These are phyloP conservation scores for Chrysochloris asiatica DNA, from an alignment of 2,113 vertebrate species.

Conservation along the genomic window DNA sequence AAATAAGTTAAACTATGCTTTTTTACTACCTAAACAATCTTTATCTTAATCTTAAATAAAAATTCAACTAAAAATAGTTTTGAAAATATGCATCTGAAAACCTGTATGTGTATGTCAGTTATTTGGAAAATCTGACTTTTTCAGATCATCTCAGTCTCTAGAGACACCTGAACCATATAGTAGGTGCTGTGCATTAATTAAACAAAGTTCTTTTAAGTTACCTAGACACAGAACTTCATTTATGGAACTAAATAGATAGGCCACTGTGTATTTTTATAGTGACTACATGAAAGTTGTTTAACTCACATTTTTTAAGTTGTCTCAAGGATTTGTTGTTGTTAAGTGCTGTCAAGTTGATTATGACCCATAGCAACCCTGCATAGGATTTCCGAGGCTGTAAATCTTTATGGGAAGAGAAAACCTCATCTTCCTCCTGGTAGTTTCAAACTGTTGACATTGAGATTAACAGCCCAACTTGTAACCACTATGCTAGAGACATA, in stretches of 20 bases:
- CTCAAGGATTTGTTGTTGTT: too few species aligned
- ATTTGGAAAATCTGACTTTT: constrained; percentile 22
- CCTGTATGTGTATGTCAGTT: not conserved
- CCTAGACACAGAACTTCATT: not conserved
- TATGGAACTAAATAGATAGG: not conserved
- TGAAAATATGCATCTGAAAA: constrained; percentile 1
- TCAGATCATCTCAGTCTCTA: not conserved
- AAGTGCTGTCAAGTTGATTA: too few species aligned
- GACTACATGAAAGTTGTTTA: constrained; percentile 29
- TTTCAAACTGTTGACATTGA: too few species aligned
- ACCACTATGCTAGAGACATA: not conserved
- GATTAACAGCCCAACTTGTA: too few species aligned
- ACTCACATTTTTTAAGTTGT: not conserved
- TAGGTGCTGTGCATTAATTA: not conserved
- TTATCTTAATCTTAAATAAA: not conserved
- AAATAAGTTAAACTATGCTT: constrained; percentile 11
- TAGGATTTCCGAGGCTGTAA: too few species aligned
- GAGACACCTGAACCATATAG: not conserved
- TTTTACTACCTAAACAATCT: not conserved
- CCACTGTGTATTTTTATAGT: not conserved
- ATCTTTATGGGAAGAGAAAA: too few species aligned
- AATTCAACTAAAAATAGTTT: constrained; percentile 11
- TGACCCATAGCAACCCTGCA: too few species aligned
- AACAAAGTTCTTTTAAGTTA: constrained; percentile 18
- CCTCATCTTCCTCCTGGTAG: too few species aligned